phyloP scores from a whole-genome alignment of 2,113 vertebrate species.

The Ondatra zibethicus region DNA sequence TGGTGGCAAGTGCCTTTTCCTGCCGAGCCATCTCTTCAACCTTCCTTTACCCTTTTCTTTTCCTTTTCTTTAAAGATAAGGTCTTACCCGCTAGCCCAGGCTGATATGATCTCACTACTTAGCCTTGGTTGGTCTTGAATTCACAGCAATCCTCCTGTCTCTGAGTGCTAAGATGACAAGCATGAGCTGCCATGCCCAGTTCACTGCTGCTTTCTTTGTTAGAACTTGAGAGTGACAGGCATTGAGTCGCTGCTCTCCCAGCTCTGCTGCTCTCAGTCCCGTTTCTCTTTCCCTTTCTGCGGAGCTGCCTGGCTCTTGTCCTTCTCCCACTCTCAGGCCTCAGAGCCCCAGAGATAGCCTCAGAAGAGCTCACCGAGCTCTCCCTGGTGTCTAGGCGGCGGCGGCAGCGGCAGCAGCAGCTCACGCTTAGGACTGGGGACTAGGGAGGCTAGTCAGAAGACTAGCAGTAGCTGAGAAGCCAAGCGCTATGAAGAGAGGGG shows the following conservation, averaged over 20 bases:
- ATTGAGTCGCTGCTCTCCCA: neutral
- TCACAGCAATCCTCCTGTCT: neutral
- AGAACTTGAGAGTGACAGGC: neutral
- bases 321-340: neutral
- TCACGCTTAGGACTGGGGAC: neutral
- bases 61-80: neutral
- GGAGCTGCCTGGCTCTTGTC: neutral
- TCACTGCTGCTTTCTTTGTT: neutral
- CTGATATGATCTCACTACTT: neutral
- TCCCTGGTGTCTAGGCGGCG: neutral
- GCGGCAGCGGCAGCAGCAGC: neutral
- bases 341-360: neutral
- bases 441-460: neutral
- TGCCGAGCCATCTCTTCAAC: neutral
- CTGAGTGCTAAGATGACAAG: no score
- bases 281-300: rapidly evolving
- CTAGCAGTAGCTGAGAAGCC: neutral
- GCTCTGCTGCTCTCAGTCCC: rapidly evolving
- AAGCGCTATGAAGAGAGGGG: rapidly evolving
- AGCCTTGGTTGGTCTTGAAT: neutral
- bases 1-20: neutral
- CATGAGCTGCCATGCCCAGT: no score
- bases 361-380: neutral
- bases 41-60: neutral
- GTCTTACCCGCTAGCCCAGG: neutral